phyloP scores from a whole-genome alignment of 1,140 invertebrate species.

The Apis laboriosa region DNA sequence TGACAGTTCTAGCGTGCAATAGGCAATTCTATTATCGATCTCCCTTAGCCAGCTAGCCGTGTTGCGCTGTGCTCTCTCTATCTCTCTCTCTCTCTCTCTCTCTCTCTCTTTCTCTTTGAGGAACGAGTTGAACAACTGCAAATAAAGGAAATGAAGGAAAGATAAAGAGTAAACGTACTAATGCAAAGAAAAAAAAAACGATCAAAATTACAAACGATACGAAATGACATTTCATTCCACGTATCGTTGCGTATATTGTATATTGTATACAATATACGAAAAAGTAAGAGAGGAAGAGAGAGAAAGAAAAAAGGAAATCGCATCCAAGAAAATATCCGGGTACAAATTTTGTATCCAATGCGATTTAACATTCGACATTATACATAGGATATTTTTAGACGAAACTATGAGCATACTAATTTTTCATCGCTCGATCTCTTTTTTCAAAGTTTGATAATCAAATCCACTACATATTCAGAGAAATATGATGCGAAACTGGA shows the following conservation, averaged over 20 bases:
- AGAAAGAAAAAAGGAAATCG: neutral
- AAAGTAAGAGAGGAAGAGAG: neutral
- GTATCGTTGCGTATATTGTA: too few relatives aligned
- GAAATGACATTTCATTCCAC: too few relatives aligned
- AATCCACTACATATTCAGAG: neutral
- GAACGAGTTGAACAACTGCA: neutral
- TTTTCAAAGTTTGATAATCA: neutral
- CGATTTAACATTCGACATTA: neutral
- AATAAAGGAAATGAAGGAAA: neutral
- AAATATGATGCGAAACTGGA: neutral
- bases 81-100: too few relatives aligned
- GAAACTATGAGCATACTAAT: neutral
- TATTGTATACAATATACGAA: too few relatives aligned
- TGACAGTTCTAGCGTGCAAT: constrained; percentile 72
- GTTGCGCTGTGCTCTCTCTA: neutral
- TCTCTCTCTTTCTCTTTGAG: too few relatives aligned
- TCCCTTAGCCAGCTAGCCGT: constrained; percentile 18
- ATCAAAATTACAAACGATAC: neutral
- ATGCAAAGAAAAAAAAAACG: too few relatives aligned
- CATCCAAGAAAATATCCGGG: neutral
- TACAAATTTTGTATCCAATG: too few relatives aligned
- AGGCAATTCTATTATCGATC: constrained; percentile 77
- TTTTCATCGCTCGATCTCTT: neutral
- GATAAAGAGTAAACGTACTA: neutral
- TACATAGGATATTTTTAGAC: neutral